A percentile compares a stretch with the other conserved stretches of the same genome.
Conservation (phyloP, 2,797 vertebrate species). For the Borostomias antarcticus region DNA sequence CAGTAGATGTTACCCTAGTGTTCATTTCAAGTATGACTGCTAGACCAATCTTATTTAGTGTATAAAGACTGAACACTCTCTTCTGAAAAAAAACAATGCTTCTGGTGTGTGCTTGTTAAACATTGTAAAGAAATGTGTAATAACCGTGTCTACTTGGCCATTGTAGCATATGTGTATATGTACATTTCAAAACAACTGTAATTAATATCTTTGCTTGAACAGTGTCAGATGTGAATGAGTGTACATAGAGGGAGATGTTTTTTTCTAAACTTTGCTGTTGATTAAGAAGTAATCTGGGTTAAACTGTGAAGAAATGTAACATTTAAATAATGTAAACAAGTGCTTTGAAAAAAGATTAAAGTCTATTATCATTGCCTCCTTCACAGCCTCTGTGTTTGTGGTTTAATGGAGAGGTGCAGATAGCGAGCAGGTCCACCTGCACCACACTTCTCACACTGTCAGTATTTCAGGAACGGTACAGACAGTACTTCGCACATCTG, state of each 20-base stretch:
- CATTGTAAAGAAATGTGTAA: conserved; percentile 72
- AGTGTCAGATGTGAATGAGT: conserved; percentile 65
- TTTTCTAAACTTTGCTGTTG: conserved; percentile 67
- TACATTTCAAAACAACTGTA: conserved; percentile 65
- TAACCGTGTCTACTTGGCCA: conserved; percentile 50
- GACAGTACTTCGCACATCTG: no score
- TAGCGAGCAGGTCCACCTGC: no score
- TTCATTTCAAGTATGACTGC: conserved; percentile 22
- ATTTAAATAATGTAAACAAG: conserved; percentile 66
- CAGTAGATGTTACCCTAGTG: neutral
- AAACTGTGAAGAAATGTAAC: conserved; percentile 44
- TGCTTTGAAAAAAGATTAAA: conserved; percentile 69
- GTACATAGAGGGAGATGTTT: conserved; percentile 66
- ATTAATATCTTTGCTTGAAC: conserved; percentile 61
- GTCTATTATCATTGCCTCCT: conserved; percentile 57
- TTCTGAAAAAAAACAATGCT: conserved; percentile 18
- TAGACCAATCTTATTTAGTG: conserved; percentile 19
- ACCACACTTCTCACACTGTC: no score
- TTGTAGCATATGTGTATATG: conserved; percentile 74
- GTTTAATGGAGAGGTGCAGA: no score
- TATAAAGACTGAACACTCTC: conserved; percentile 11
- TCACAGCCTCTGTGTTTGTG: no score
- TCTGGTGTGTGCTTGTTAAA: conserved; percentile 37
- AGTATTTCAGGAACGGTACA: no score
- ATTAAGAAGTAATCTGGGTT: conserved; percentile 46